Evolutionary conservation across 64 coral and sea anemone genomes (phyloP).

Genomic region (Hydrozoanthus tunicans): DNA sequence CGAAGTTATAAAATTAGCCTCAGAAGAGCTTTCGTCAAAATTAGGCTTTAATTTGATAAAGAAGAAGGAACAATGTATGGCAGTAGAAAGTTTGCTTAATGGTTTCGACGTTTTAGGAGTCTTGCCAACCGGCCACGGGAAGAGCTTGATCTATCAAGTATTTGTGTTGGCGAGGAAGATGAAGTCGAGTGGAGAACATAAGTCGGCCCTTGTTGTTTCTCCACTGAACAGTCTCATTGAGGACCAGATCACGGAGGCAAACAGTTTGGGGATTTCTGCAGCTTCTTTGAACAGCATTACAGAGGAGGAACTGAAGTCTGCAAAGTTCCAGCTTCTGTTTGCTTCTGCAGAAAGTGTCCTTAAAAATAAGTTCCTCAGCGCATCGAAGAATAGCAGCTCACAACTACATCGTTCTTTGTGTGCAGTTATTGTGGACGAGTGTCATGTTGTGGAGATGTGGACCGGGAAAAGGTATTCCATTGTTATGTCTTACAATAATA

Average conservation of each 20-base stretch:
- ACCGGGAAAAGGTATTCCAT: conserved; percentile 34
- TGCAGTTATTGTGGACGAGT: conserved; percentile 51
- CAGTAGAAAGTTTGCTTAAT: neutral
- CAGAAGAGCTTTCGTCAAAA: conserved; percentile 3
- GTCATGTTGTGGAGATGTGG: conserved; percentile 60
- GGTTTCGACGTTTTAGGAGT: conserved; percentile 1
- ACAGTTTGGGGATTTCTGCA: conserved; percentile 38
- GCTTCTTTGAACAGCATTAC: conserved; percentile 33
- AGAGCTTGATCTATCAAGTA: conserved; percentile 46
- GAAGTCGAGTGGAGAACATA: conserved; percentile 16
- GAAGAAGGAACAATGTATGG: neutral
- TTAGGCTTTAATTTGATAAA: neutral
- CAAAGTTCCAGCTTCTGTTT: conserved; percentile 27
- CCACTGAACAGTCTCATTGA: conserved; percentile 14
- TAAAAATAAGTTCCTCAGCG: conserved; percentile 7
- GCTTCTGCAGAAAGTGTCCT: conserved; percentile 54
- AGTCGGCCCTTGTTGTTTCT: conserved; percentile 12
- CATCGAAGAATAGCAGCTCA: conserved; percentile 25
- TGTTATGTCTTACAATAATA: neutral
- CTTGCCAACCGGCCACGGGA: conserved; percentile 4
- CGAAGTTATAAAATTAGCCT: neutral
- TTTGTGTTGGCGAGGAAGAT: conserved; percentile 17
- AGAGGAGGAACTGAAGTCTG: conserved; percentile 33
- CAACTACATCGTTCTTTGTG: conserved; percentile 29
- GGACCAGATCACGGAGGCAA: conserved; percentile 8